These are phyloP conservation scores for Erynnis tages DNA, from an alignment of 2,888 invertebrate species.

Conservation along the genomic window DNA sequence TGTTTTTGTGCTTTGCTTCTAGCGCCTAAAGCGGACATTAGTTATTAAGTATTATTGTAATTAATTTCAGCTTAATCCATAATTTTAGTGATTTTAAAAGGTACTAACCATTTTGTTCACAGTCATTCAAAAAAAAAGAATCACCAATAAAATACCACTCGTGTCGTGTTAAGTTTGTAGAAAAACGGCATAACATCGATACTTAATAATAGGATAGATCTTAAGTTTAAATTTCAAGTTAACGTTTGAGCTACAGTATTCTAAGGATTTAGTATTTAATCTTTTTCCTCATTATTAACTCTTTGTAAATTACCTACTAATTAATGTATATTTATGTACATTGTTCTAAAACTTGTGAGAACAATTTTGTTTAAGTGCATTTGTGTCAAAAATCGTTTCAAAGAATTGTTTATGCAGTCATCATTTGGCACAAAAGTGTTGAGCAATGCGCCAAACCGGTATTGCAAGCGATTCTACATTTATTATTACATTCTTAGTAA, in stretches of 20 bases:
- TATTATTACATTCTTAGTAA: conserved; percentile 5
- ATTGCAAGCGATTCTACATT: conserved; percentile 29
- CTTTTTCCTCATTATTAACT: conserved; percentile 22
- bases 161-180: conserved; percentile 29
- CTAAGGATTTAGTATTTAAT: conserved; percentile 53
- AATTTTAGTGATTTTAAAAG: too few species aligned
- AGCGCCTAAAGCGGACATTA: too few species aligned
- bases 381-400: conserved; percentile 25
- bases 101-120: too few species aligned
- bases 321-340: conserved; percentile 73
- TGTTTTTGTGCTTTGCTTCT: too few species aligned
- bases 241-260: conserved; percentile 72
- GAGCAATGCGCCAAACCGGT: conserved; percentile 55
- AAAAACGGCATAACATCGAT: conserved; percentile 38
- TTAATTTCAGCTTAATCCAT: too few species aligned
- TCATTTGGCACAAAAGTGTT: conserved; percentile 68
- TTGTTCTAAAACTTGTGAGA: conserved; percentile 67
- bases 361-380: conserved; percentile 36
- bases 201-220: conserved; percentile 58
- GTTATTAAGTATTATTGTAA: too few species aligned
- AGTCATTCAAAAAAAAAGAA: too few species aligned
- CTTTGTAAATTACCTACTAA: conserved; percentile 49
- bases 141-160: too few species aligned
- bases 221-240: conserved; percentile 62
- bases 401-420: conserved; percentile 35